phyloP scores from a whole-genome alignment of 2,113 vertebrate species.

The Pollimyrus isidori region DNA sequence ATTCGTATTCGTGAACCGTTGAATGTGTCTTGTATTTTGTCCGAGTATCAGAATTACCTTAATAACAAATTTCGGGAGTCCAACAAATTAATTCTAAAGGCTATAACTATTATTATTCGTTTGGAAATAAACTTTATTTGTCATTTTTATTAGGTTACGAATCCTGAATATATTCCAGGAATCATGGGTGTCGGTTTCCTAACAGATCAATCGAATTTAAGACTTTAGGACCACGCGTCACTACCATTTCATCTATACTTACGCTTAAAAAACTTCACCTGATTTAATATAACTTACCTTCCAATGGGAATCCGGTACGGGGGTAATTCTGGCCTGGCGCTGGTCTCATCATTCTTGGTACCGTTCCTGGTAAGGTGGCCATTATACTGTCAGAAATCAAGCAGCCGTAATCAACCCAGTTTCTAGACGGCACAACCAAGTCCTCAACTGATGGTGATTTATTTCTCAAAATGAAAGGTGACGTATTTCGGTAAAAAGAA shows the following conservation, averaged over 20 bases:
- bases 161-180: not conserved
- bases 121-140: not conserved
- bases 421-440: conserved; percentile 27
- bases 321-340: conserved; percentile 87
- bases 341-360: conserved; percentile 88
- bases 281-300: conserved; percentile 69
- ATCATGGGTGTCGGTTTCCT: not conserved
- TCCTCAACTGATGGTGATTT: conserved; percentile 23
- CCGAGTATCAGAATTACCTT: not conserved
- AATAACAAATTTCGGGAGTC: not conserved
- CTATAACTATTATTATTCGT: not conserved
- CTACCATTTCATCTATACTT: not conserved
- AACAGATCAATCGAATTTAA: not conserved
- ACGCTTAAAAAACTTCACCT: not conserved
- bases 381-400: conserved; percentile 39
- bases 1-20: not conserved
- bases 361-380: conserved; percentile 71
- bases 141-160: not conserved
- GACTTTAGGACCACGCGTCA: not conserved
- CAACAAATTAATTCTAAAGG: not conserved
- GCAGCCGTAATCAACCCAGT: conserved; percentile 8
- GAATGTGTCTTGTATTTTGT: not conserved
- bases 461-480: not conserved
- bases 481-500: not conserved
- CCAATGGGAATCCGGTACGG: conserved; percentile 83